Percentiles rank a stretch among this genome's conserved stretches.
Conservation (phyloP, 2,797 vertebrate species). For the Phataginus tricuspis region DNA sequence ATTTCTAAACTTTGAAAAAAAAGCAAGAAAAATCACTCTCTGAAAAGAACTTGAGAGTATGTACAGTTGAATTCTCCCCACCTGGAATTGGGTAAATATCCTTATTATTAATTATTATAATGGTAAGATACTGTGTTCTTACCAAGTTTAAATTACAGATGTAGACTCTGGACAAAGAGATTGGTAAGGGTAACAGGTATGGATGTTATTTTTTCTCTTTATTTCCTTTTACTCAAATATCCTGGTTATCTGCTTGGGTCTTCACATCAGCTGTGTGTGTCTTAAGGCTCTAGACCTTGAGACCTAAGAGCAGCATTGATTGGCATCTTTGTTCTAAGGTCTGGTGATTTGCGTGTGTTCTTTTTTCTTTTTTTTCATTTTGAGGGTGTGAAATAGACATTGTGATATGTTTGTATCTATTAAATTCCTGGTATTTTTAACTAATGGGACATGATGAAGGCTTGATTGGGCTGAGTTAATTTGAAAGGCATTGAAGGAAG, state of each 20-base stretch:
- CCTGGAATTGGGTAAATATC: neutral
- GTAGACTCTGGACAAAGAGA: neutral
- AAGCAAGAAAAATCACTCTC: neutral
- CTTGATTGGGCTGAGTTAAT: constrained; percentile 8
- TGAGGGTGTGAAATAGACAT: neutral
- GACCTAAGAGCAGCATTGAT: neutral
- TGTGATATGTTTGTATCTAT: neutral
- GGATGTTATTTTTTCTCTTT: neutral
- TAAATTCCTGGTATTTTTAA: neutral
- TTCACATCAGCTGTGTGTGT: neutral
- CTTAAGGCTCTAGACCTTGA: neutral
- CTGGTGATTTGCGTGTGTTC: neutral
- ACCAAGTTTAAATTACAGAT: neutral
- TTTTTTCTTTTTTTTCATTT: neutral
- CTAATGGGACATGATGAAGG: neutral
- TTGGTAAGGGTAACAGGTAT: neutral
- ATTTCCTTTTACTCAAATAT: neutral
- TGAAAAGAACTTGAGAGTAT: neutral
- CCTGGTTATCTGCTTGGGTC: neutral
- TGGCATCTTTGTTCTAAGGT: neutral
- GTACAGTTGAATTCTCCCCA: neutral
- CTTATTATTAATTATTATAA: neutral
- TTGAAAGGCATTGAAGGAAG: neutral
- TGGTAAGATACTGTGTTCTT: neutral
- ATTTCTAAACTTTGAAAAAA: neutral